phyloP scores from a whole-genome alignment of 2,113 vertebrate genomes.

The Athene noctua region DNA sequence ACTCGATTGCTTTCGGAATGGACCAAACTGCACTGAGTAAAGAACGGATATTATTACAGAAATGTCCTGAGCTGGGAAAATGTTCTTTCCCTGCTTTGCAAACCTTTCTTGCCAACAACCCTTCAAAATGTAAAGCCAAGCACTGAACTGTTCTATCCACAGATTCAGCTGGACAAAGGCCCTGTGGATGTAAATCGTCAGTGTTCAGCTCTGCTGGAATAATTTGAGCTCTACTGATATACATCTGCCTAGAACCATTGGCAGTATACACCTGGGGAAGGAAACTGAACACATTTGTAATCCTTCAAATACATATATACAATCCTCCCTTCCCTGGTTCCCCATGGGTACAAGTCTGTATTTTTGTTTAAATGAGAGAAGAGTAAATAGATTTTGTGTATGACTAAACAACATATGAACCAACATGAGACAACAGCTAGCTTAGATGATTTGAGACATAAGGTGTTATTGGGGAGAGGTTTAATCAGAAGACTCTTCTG shows the following conservation, averaged over 20 bases:
- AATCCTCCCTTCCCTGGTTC: background rate
- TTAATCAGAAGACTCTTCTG: background rate
- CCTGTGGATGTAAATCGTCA: background rate
- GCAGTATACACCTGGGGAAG: background rate
- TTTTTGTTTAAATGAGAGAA: background rate
- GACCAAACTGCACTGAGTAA: background rate
- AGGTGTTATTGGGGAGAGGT: background rate
- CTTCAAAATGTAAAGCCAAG: background rate
- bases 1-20: background rate
- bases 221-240: conserved; percentile 7
- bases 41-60: conserved; percentile 4
- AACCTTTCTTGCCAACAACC: background rate
- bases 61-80: background rate
- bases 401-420: background rate
- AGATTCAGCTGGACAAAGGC: background rate
- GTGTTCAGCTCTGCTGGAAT: background rate
- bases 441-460: background rate
- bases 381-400: background rate
- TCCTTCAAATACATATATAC: background rate
- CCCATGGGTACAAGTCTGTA: background rate
- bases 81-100: background rate
- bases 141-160: background rate
- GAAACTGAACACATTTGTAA: background rate
- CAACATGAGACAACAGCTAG: background rate
- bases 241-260: background rate